A percentile compares a stretch with the other conserved stretches of the same genome.
Evolutionary conservation across 2,113 vertebrate genomes (phyloP).

Genomic region (Nothobranchius furzeri): DNA sequence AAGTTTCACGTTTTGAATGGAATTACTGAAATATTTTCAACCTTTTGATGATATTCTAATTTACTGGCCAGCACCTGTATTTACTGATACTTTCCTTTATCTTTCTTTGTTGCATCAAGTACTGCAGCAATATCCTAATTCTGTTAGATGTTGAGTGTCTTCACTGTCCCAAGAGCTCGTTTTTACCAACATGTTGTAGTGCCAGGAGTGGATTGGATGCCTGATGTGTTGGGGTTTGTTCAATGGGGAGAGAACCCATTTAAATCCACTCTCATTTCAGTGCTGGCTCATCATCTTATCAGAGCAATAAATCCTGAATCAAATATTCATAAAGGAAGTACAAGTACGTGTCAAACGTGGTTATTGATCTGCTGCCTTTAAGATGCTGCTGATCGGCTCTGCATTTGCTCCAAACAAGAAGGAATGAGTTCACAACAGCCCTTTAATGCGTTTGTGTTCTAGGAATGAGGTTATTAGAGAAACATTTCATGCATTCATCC

Average conservation of each 20-base stretch:
- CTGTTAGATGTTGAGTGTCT: too few species aligned
- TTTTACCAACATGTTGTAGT: too few species aligned
- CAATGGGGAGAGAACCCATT: slow-evolving; percentile 1
- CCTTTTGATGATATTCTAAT: too few species aligned
- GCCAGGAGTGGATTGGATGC: too few species aligned
- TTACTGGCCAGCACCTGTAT: too few species aligned
- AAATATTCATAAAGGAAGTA: slow-evolving; percentile 50
- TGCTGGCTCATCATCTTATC: slow-evolving; percentile 33
- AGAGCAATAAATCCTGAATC: slow-evolving; percentile 46
- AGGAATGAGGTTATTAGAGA: slow-evolving; percentile 53
- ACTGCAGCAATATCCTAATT: too few species aligned
- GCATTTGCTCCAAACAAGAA: slow-evolving; percentile 50
- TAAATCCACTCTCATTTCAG: slow-evolving; percentile 26
- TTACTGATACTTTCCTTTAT: too few species aligned
- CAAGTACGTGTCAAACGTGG: slow-evolving; percentile 41
- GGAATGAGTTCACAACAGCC: slow-evolving; percentile 28
- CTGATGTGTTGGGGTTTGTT: background rate
- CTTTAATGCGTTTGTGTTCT: slow-evolving; percentile 59
- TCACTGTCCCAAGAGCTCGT: too few species aligned
- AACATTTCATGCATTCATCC: slow-evolving; percentile 50
- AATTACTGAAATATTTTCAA: too few species aligned
- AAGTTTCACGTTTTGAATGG: too few species aligned
- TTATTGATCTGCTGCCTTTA: slow-evolving; percentile 54
- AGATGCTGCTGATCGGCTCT: slow-evolving; percentile 41
- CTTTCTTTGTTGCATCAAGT: too few species aligned